Percentiles rank a stretch among this genome's conserved stretches.
Evolutionary conservation across 2,113 vertebrate species (phyloP).

Genomic region (Laticauda colubrina): DNA sequence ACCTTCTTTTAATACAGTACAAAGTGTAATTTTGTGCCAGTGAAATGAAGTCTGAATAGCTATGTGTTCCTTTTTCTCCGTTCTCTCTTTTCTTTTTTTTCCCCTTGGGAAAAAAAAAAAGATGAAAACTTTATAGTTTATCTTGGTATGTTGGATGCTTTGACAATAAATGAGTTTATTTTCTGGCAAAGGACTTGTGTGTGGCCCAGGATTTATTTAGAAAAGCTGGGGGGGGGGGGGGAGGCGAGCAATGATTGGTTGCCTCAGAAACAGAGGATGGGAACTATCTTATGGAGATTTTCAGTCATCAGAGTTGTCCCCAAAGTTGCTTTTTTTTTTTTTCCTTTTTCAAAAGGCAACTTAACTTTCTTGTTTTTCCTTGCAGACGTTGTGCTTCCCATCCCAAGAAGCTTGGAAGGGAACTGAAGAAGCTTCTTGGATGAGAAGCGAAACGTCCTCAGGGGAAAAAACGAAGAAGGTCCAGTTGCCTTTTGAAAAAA

Average conservation of each 20-base stretch:
- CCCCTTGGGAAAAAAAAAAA: constrained; percentile 77
- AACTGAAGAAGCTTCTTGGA: too few species aligned
- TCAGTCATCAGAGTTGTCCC: not conserved
- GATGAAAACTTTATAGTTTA: constrained; percentile 97
- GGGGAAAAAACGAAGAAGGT: too few species aligned
- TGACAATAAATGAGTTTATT: constrained; percentile 99
- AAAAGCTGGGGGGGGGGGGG: not conserved
- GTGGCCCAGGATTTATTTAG: constrained; percentile 47
- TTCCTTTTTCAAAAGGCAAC: not conserved
- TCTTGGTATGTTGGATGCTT: constrained; percentile 98
- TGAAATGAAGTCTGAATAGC: constrained; percentile 84
- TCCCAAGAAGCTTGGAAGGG: too few species aligned
- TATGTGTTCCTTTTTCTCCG: constrained; percentile 80
- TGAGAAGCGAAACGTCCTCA: too few species aligned
- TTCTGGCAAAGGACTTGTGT: constrained; percentile 79
- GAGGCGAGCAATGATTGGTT: not conserved
- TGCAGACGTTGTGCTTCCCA: too few species aligned
- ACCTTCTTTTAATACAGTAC: constrained; percentile 86
- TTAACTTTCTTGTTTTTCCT: too few species aligned
- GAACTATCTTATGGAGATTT: not conserved
- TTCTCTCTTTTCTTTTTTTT: constrained; percentile 64
- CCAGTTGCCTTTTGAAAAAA: too few species aligned
- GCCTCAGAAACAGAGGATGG: too few species aligned
- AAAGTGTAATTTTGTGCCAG: constrained; percentile 96
- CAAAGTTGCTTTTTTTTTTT: not conserved